These are phyloP conservation scores for Leptogaster cylindrica DNA, from an alignment of 2,888 invertebrate species.

Conservation along the genomic window DNA sequence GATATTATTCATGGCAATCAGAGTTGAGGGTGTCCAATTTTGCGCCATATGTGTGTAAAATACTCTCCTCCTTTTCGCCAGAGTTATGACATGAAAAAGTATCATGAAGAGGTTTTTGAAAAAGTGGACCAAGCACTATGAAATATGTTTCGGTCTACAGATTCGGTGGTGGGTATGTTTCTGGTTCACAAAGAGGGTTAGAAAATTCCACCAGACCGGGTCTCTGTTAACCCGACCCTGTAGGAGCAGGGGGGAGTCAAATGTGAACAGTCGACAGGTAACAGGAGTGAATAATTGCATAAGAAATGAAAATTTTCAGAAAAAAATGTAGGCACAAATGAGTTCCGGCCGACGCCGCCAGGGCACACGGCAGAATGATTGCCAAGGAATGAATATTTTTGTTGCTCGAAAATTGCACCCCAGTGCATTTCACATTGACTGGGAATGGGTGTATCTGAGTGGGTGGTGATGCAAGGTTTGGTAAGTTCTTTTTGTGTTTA, in stretches of 20 bases:
- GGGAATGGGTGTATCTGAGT: too few relatives aligned
- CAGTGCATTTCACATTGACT: conserved; percentile 27
- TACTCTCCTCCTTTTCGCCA: conserved; percentile 14
- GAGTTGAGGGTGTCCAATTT: conserved; percentile 17
- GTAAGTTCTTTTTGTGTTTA: too few relatives aligned
- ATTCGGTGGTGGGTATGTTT: conserved; percentile 17
- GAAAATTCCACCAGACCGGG: background rate
- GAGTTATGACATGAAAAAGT: conserved; percentile 35
- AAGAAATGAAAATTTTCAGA: conserved; percentile 37
- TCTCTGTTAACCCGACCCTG: background rate
- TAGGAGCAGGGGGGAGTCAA: background rate
- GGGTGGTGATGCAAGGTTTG: too few relatives aligned
- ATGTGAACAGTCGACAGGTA: conserved; percentile 5
- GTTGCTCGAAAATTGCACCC: conserved; percentile 21
- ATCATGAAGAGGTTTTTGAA: conserved; percentile 36
- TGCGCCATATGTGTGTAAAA: conserved; percentile 28
- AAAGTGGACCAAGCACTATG: conserved; percentile 40
- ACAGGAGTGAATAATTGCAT: conserved; percentile 38
- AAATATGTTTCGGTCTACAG: conserved; percentile 38
- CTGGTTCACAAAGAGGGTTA: conserved; percentile 19
- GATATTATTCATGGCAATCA: conserved; percentile 40
- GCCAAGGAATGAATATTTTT: conserved; percentile 6
- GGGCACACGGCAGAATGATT: background rate
- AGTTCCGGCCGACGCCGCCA: conserved; percentile 14
- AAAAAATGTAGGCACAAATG: conserved; percentile 33